Conservation (phyloP, 2,888 invertebrate genomes). For the Andrena praecox region DNA sequence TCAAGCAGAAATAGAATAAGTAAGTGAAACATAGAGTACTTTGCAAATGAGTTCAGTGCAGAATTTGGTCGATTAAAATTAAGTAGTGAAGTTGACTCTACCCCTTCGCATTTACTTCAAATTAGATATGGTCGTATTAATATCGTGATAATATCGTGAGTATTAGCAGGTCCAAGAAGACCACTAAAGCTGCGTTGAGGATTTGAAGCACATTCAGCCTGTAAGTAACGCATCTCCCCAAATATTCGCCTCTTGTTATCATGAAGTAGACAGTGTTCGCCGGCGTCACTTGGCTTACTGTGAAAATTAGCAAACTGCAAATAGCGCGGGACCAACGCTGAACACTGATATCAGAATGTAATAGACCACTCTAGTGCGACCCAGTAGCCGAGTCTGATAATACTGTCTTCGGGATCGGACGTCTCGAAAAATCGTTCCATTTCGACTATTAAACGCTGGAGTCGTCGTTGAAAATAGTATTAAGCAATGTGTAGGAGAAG, state of each 20-base stretch:
- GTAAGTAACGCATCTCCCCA: constrained; percentile 16
- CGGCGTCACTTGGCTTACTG: constrained; percentile 17
- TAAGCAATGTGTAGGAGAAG: background rate
- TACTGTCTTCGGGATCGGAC: constrained; percentile 34
- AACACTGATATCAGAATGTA: background rate
- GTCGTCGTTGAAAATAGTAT: background rate
- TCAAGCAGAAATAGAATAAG: too few relatives aligned
- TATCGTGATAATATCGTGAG: constrained; percentile 22
- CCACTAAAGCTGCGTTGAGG: background rate
- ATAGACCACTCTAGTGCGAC: background rate
- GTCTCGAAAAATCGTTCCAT: constrained; percentile 40
- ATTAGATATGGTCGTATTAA: too few relatives aligned
- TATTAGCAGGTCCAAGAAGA: constrained; percentile 48
- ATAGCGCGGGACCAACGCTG: constrained; percentile 16
- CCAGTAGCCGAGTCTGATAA: background rate
- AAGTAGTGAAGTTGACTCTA: too few relatives aligned
- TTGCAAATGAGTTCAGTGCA: too few relatives aligned
- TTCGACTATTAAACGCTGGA: constrained; percentile 54
- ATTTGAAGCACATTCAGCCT: constrained; percentile 23
- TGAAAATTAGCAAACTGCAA: constrained; percentile 26
- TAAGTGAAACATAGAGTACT: too few relatives aligned
- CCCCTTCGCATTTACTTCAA: too few relatives aligned
- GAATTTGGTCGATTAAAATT: too few relatives aligned
- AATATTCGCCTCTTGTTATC: constrained; percentile 9
- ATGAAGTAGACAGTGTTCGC: constrained; percentile 41